Evolutionary conservation across 2,797 vertebrate genomes (phyloP).

Genomic region (Ctenochaetus hawaiiensis): DNA sequence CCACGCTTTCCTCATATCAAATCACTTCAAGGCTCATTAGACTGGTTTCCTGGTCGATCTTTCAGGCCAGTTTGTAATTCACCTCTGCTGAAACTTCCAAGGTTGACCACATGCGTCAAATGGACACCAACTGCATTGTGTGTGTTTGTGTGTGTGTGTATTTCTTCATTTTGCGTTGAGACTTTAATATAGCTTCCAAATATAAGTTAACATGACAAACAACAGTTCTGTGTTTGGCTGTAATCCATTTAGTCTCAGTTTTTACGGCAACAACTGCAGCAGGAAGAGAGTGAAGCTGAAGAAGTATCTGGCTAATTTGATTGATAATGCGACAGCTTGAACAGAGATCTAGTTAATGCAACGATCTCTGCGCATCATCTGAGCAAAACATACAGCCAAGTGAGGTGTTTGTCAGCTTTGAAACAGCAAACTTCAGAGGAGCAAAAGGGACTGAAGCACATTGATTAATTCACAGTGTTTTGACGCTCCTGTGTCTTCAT

Average conservation of each 20-base stretch:
- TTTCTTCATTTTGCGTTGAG: background rate
- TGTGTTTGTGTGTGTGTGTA: conserved; percentile 4
- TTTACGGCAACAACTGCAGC: background rate
- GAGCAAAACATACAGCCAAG: too few relatives aligned
- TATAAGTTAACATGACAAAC: background rate
- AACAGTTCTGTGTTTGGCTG: background rate
- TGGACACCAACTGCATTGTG: background rate
- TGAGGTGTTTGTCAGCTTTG: too few relatives aligned
- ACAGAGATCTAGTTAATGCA: too few relatives aligned
- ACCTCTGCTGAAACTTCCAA: conserved; percentile 46
- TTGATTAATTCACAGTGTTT: too few relatives aligned
- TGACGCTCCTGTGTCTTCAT: too few relatives aligned
- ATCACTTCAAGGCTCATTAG: conserved; percentile 59
- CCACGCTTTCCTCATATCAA: conserved; percentile 4
- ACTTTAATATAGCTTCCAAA: conserved; percentile 1
- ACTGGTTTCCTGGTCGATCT: conserved; percentile 31
- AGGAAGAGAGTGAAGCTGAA: background rate
- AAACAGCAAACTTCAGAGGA: too few relatives aligned
- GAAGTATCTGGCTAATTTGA: background rate
- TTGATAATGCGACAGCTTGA: background rate
- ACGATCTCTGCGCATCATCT: too few relatives aligned
- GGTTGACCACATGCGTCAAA: conserved; percentile 20
- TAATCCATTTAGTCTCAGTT: background rate
- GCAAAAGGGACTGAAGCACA: too few relatives aligned
- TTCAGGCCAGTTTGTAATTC: conserved; percentile 40